These are phyloP conservation scores for Reticulitermes speratus DNA, from an alignment of 1,140 invertebrate genomes.

Conservation along the genomic window DNA sequence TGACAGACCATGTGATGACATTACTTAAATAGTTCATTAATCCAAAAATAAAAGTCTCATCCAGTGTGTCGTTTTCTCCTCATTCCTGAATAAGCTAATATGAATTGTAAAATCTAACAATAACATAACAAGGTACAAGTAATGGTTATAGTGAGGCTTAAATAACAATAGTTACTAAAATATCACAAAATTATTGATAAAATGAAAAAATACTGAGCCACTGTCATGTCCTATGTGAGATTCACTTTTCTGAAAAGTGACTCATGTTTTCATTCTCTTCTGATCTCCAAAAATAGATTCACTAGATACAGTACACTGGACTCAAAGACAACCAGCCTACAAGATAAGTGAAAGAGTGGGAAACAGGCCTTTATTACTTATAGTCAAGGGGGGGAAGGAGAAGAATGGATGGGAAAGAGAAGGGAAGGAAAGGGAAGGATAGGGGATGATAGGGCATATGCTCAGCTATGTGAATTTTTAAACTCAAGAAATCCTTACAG, in stretches of 20 bases:
- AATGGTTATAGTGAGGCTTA: conserved; percentile 43
- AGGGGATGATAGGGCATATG: background rate
- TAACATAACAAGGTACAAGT: conserved; percentile 43
- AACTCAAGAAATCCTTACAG: conserved; percentile 22
- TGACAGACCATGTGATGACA: background rate
- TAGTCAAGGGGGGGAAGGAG: conserved; percentile 33
- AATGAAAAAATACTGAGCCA: conserved; percentile 41
- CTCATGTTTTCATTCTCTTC: conserved; percentile 37
- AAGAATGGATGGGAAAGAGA: background rate
- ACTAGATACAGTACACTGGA: conserved; percentile 34
- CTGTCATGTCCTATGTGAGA: conserved; percentile 35
- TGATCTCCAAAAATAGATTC: conserved; percentile 37
- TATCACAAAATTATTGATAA: conserved; percentile 43
- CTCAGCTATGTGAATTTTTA: conserved; percentile 28
- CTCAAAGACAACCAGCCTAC: conserved; percentile 33
- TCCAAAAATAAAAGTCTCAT: conserved; percentile 31
- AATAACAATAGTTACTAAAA: conserved; percentile 44
- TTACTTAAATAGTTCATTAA: conserved; percentile 27
- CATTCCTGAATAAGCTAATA: conserved; percentile 39
- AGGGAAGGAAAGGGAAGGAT: too few species aligned
- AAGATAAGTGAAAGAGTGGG: conserved; percentile 32
- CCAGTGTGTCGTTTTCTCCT: conserved; percentile 37
- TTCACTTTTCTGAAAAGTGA: conserved; percentile 35
- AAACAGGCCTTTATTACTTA: conserved; percentile 34
- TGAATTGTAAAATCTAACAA: conserved; percentile 41